Percentiles rank a stretch among this genome's conserved stretches.
These are phyloP conservation scores for Lepidochrysops patricia DNA, from an alignment of 2,888 invertebrate species.

Conservation along the genomic window DNA sequence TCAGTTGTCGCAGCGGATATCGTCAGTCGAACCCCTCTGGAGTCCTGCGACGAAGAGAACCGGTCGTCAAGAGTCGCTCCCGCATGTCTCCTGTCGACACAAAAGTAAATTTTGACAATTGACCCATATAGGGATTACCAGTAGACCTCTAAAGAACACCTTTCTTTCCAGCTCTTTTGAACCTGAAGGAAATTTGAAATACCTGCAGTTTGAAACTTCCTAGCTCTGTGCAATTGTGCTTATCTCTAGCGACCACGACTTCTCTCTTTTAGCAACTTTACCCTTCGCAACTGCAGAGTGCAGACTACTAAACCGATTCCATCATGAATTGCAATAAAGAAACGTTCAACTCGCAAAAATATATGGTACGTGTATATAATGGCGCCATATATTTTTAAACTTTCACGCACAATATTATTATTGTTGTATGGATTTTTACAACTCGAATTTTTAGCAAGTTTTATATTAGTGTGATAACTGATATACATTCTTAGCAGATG, in stretches of 20 bases:
- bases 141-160: no score
- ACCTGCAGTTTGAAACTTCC: no score
- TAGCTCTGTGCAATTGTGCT: no score
- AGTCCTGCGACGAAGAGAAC: constrained; percentile 75
- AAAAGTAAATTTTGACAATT: background rate
- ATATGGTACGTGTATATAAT: background rate
- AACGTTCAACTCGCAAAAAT: background rate
- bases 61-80: constrained; percentile 80
- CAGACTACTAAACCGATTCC: no score
- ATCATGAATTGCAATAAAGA: background rate
- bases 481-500: no score
- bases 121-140: no score
- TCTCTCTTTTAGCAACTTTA: no score
- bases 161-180: background rate
- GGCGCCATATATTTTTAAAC: constrained; percentile 7
- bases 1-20: constrained; percentile 82
- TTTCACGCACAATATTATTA: no score
- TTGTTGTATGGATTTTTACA: background rate
- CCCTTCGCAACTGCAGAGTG: no score
- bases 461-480: background rate
- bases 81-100: constrained; percentile 53
- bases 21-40: constrained; percentile 81
- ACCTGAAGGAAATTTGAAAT: no score
- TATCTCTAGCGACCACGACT: no score
- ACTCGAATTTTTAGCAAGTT: background rate